phyloP scores from a whole-genome alignment of 2,113 vertebrate species.

The Phalacrocorax brasilianus region DNA sequence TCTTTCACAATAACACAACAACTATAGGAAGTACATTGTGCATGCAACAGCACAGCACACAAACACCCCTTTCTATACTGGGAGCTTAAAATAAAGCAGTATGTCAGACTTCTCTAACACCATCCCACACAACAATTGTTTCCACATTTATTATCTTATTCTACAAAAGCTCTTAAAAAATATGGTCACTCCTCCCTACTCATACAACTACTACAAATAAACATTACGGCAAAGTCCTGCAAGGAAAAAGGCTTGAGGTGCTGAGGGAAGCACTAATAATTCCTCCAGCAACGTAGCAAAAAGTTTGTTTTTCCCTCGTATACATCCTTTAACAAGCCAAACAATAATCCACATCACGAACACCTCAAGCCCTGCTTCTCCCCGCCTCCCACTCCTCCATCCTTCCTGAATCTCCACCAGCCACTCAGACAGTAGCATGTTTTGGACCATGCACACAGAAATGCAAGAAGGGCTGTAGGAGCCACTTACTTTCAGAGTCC shows the following conservation, averaged over 20 bases:
- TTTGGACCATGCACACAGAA: neutral
- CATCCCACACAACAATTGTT: neutral
- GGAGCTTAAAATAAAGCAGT: neutral
- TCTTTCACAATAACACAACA: neutral
- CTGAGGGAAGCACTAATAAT: neutral
- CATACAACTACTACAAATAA: neutral
- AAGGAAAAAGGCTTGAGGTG: neutral
- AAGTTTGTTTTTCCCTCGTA: neutral
- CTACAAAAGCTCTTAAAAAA: neutral
- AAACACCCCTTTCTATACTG: neutral
- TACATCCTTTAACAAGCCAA: neutral
- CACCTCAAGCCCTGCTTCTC: neutral
- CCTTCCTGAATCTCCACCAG: neutral
- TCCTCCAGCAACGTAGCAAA: neutral
- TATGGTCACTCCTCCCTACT: neutral
- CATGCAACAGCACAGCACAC: neutral
- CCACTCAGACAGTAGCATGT: neutral
- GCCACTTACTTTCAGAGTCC: neutral
- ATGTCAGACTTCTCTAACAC: neutral
- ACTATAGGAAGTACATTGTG: neutral
- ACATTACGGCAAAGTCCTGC: neutral
- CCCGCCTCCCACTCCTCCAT: accelerated
- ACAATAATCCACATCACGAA: neutral
- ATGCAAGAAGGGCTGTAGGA: neutral
- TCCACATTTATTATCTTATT: neutral